Evolutionary conservation across 2,888 invertebrate species (phyloP).

Genomic region (Lepas anatifera): DNA sequence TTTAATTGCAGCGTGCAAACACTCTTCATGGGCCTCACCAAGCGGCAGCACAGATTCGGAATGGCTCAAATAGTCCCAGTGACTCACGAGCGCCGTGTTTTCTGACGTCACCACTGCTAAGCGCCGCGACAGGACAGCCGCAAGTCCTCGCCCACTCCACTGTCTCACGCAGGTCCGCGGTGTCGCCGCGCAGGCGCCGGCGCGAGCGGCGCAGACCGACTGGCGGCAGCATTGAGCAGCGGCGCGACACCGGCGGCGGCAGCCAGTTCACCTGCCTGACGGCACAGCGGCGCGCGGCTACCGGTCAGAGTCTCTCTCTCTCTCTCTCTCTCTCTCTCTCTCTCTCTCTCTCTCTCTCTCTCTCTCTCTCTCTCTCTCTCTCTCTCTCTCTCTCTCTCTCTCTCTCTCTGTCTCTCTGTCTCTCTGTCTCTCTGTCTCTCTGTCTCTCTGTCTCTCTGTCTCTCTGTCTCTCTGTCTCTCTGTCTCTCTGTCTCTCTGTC

Average conservation of each 20-base stretch:
- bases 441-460: background rate
- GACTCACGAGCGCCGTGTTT: no score
- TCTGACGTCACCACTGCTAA: no score
- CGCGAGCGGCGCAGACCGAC: background rate
- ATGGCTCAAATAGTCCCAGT: no score
- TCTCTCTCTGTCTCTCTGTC: background rate
- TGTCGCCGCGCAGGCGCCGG: background rate
- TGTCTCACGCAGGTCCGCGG: background rate
- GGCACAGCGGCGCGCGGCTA: no score
- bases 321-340: background rate
- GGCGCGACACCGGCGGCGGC: background rate
- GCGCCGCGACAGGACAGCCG: no score
- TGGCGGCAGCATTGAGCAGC: background rate
- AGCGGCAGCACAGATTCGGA: no score
- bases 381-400: slow-evolving; percentile 5
- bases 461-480: background rate
- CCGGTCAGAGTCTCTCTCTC: background rate
- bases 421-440: background rate
- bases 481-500: background rate
- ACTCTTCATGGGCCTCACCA: no score
- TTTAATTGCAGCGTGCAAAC: no score
- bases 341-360: background rate
- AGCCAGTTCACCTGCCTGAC: no score
- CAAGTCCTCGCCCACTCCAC: no score
- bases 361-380: background rate